These are phyloP conservation scores for Calidris pugnax DNA, from an alignment of 2,113 vertebrate species.

Conservation along the genomic window DNA sequence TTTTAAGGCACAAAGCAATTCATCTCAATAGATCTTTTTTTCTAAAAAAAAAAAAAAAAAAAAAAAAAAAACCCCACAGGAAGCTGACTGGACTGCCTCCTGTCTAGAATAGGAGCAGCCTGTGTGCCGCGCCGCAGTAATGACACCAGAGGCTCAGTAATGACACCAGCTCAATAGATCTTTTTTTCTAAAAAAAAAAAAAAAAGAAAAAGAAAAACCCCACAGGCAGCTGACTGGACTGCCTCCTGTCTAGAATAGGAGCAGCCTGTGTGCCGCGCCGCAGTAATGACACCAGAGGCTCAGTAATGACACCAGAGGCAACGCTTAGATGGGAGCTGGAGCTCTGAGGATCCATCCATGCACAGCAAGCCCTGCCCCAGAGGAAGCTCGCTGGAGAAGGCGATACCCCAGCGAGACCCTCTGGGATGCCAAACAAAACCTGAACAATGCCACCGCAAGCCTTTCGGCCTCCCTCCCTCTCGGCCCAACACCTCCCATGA, in stretches of 20 bases:
- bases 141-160: neutral
- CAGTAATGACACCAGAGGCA: neutral
- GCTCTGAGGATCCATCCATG: neutral
- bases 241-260: neutral
- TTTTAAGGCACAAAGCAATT: neutral
- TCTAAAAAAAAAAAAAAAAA: neutral
- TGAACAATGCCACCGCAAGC: rapidly evolving
- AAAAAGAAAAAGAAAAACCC: neutral
- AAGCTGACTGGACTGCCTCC: neutral
- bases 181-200: neutral
- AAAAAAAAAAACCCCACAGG: neutral
- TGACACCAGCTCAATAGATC: neutral
- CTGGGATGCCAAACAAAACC: neutral
- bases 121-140: neutral
- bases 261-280: neutral
- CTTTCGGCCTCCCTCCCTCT: neutral
- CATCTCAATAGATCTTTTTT: neutral
- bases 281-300: neutral
- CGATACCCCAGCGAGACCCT: rapidly evolving
- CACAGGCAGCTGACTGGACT: neutral
- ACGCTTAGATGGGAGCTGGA: neutral
- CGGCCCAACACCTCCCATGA: rapidly evolving
- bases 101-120: neutral
- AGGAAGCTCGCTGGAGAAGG: rapidly evolving
- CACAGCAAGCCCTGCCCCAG: neutral